Conservation (phyloP, 2,888 invertebrate species). For the Plebejus anna region DNA sequence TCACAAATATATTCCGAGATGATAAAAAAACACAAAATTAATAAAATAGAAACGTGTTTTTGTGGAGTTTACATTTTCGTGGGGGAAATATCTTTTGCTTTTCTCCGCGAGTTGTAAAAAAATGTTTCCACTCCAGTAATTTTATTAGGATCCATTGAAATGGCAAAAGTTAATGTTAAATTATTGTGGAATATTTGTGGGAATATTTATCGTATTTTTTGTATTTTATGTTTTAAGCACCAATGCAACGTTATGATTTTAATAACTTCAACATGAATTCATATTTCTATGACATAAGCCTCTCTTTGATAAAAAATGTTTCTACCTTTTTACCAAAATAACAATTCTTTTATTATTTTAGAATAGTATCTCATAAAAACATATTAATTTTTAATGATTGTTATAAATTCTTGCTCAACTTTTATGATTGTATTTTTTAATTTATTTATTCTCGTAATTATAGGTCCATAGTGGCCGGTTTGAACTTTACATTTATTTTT, state of each 20-base stretch:
- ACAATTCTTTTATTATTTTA: too few relatives aligned
- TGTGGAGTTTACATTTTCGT: conserved; percentile 11
- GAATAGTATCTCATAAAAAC: neutral
- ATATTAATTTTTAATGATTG: neutral
- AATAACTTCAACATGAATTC: neutral
- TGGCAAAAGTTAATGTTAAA: conserved; percentile 26
- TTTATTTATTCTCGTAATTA: neutral
- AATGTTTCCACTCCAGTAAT: conserved; percentile 24
- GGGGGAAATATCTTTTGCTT: neutral
- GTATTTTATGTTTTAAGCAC: neutral
- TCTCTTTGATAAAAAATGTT: neutral
- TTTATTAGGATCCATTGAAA: conserved; percentile 27
- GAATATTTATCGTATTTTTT: neutral
- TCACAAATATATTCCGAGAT: neutral
- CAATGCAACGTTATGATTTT: neutral
- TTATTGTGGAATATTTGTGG: neutral
- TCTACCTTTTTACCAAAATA: neutral
- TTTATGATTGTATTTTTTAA: neutral
- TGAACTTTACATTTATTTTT: neutral
- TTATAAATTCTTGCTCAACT: neutral
- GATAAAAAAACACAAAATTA: neutral
- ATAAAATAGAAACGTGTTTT: conserved; percentile 25
- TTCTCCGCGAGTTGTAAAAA: conserved; percentile 22
- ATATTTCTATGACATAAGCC: neutral
- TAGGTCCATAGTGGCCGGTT: neutral